phyloP scores from a whole-genome alignment of 2,113 vertebrate species.

The Opisthocomus hoazin region DNA sequence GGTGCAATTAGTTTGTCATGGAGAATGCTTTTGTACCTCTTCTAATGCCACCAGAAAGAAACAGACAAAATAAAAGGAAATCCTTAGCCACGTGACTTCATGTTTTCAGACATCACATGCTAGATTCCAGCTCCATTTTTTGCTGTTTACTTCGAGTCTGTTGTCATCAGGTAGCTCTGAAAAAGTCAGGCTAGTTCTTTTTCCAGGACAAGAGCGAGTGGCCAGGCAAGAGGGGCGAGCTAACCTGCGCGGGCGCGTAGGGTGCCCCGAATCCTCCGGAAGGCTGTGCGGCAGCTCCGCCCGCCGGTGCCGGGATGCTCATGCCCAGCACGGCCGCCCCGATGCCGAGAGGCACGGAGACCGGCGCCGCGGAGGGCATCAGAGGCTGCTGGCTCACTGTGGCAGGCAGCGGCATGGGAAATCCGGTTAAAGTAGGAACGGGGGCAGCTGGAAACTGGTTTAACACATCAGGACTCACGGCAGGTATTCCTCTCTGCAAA shows the following conservation, averaged over 20 bases:
- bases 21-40: neutral
- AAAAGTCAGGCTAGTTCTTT: neutral
- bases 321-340: conserved; percentile 79
- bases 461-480: conserved; percentile 87
- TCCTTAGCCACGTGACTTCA: neutral
- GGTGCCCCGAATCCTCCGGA: conserved; percentile 73
- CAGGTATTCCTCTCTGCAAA: conserved; percentile 86
- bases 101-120: rapidly evolving
- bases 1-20: neutral
- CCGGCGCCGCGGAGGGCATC: conserved; percentile 40
- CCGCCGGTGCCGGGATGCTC: conserved; percentile 68
- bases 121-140: neutral
- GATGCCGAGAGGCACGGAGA: conserved; percentile 74
- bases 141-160: neutral
- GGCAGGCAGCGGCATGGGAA: conserved; percentile 80
- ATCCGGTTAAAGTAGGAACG: conserved; percentile 84
- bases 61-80: neutral
- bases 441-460: conserved; percentile 92
- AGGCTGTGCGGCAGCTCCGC: conserved; percentile 55
- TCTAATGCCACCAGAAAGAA: neutral
- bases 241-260: conserved; percentile 74
- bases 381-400: conserved; percentile 75
- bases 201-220: neutral
- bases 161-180: rapidly evolving
- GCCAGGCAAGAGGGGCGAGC: neutral